phyloP scores from a whole-genome alignment of 2,888 invertebrate species.

The Cryptops parisi region DNA sequence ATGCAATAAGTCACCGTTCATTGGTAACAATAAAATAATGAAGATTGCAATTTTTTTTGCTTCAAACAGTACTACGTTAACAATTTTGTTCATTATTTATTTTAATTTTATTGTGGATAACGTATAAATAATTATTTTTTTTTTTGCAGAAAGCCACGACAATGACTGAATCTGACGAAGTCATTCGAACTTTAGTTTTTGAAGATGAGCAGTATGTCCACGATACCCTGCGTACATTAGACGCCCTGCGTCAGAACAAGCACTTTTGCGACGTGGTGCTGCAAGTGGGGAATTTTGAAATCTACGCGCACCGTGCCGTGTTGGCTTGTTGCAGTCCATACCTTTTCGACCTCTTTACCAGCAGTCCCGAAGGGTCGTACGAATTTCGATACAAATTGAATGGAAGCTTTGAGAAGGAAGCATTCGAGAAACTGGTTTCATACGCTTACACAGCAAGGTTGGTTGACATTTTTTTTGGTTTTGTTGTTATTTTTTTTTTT shows the following conservation, averaged over 20 bases:
- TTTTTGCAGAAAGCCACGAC: not conserved
- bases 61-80: too few relatives aligned
- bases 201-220: slow-evolving; percentile 24
- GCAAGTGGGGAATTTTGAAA: slow-evolving; percentile 52
- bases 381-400: slow-evolving; percentile 42
- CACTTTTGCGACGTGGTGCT: slow-evolving; percentile 76
- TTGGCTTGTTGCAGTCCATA: slow-evolving; percentile 62
- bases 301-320: slow-evolving; percentile 62
- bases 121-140: too few relatives aligned
- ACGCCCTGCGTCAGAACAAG: slow-evolving; percentile 64
- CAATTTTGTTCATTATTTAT: too few relatives aligned
- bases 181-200: slow-evolving; percentile 21
- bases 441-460: slow-evolving; percentile 66
- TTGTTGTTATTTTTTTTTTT: not conserved
- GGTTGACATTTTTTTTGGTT: not conserved
- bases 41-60: too few relatives aligned
- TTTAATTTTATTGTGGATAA: too few relatives aligned
- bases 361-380: slow-evolving; percentile 39
- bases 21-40: too few relatives aligned
- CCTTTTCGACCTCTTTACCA: slow-evolving; percentile 55
- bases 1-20: too few relatives aligned
- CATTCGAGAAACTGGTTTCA: slow-evolving; percentile 59
- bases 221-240: slow-evolving; percentile 48
- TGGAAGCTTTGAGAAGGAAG: slow-evolving; percentile 47
- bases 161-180: not conserved